Base-by-base conservation (phyloP, 1,140 invertebrate species). In the Heliconius himera region DNA sequence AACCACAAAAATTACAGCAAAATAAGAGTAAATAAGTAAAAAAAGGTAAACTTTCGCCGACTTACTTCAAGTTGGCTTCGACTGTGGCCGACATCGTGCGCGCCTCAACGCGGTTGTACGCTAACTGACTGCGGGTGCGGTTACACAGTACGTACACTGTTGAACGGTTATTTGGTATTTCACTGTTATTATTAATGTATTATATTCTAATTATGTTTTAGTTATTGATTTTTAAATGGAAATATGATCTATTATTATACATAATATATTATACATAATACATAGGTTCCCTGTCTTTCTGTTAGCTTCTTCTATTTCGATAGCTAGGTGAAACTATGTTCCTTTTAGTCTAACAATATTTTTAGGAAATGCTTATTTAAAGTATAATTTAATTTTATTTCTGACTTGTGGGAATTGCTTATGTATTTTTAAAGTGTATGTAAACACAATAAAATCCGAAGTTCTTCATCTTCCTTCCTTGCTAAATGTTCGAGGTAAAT, bases 61-160 rank as follows among this genome's bases (percentile, higher is more conserved):
- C 90, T 92, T 92, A 92, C 90, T 92, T 92, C 81, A 87, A 89
- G 88, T 86, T 92, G 60, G 89, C 88, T 87, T 92, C 84, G 46
- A 92, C 82, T 72, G 89, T 87, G 74, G 90, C 89, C 74, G 90
- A 87, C 90, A 92, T 91, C 54, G 76, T 89, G 83, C 78, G 82
- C 80, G 72, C 78, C 80, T 81, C 54, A 49, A 46, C 84, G 84
- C 88, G 84, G 74, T 71, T 74, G 56, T 71, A 74, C 70, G 33
- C 71, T 84, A 51, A 89, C 86, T 89, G 83, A 72, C 26, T 13
- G 22, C 8, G 8, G 6, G 9, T 66, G 26, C 0, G 41, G 41
- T 46, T 20, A 74, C 60, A 41, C 8, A 16, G 13, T 46, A 4
- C 13, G 41, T 46, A 46, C 16, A 13, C 20, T 13, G 56, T 8